phyloP scores from a whole-genome alignment of 2,797 vertebrate species.

The Liparis tanakae region DNA sequence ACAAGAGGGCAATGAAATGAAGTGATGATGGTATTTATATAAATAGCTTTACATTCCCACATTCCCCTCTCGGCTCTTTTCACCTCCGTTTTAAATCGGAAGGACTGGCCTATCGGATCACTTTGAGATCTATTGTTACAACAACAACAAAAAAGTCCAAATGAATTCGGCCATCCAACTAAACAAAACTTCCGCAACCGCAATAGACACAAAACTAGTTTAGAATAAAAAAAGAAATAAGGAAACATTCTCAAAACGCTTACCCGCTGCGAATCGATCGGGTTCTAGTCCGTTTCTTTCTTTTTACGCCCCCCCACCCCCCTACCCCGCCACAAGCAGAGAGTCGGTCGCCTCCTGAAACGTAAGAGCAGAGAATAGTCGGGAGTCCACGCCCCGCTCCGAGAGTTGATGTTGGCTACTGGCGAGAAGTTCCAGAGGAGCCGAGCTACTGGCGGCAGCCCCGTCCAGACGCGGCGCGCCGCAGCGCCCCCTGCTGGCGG shows the following conservation, averaged over 20 bases:
- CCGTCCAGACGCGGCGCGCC: not conserved
- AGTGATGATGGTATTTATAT: conserved; percentile 3
- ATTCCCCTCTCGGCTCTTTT: conserved; percentile 37
- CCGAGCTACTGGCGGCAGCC: conserved; percentile 22
- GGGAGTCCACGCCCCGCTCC: conserved; percentile 76
- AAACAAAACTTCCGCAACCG: not conserved
- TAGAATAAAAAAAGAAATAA: not conserved
- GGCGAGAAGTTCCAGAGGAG: conserved; percentile 32
- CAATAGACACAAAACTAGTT: not conserved
- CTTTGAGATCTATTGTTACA: conserved; percentile 51
- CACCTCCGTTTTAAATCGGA: conserved; percentile 33
- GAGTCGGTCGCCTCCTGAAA: conserved; percentile 50
- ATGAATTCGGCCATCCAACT: conserved; percentile 41
- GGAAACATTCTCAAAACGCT: conserved; percentile 22
- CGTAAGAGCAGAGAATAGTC: conserved; percentile 38
- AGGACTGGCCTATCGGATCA: conserved; percentile 52
- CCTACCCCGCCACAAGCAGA: not conserved
- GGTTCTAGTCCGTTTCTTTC: conserved; percentile 19
- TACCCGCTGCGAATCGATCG: conserved; percentile 53
- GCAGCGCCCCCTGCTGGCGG: conserved; percentile 55
- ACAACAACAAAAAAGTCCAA: conserved; percentile 37
- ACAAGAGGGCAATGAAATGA: not conserved
- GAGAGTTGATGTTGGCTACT: conserved; percentile 55
- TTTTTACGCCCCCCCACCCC: not conserved
- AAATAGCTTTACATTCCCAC: conserved; percentile 32